Evolutionary conservation across 1,140 invertebrate genomes (phyloP), one percentile per base, ranked within the genome.

Genomic region (Aphidius ervi): DNA sequence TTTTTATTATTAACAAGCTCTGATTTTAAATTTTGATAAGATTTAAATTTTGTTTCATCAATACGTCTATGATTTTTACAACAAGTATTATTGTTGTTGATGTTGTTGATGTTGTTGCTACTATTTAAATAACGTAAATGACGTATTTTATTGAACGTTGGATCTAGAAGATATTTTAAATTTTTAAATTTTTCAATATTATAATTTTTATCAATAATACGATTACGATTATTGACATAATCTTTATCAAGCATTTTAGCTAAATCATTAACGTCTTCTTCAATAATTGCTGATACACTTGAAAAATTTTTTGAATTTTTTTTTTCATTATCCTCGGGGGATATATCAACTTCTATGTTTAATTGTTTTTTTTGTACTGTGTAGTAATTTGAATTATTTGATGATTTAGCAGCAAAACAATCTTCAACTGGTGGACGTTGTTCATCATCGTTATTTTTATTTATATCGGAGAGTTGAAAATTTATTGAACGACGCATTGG

Each of bases 171-270:
- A 48, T 79, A 78, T 23, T 79, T 79, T 0, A 78, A 63, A 39
- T 72, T 76, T 46, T 70, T 75, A 4, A 78, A 72, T 53, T 77
- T 78, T 56, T 78, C 75, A 10, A 77, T 72, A 46, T 79, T 79
- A 49, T 77, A 74, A 59, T 78, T 79, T 0, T 73, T 75, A 43
- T 79, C 74, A 31, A 79, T 77, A 3, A 78, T 49, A 48, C 72
- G 74, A 45, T 72, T 77, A 0, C 75, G 64, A 37, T 77, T 68
- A 41, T 74, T 68, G 0, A 74, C 68, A 49, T 76, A 77, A 42
- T 74, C 74, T 0, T 74, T 72, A 23, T 76, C 74, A 2, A 79
- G 68, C 77, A 79, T 79, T 47, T 76, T 77, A 5, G 70, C 71
- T 9, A 79, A 57, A 43, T 79, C 74, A 42, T 75, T 70, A 40